A percentile compares a stretch with the other conserved stretches of the same genome.
These are phyloP conservation scores for Thalpophila matura DNA, from an alignment of 2,888 invertebrate species.

Conservation along the genomic window DNA sequence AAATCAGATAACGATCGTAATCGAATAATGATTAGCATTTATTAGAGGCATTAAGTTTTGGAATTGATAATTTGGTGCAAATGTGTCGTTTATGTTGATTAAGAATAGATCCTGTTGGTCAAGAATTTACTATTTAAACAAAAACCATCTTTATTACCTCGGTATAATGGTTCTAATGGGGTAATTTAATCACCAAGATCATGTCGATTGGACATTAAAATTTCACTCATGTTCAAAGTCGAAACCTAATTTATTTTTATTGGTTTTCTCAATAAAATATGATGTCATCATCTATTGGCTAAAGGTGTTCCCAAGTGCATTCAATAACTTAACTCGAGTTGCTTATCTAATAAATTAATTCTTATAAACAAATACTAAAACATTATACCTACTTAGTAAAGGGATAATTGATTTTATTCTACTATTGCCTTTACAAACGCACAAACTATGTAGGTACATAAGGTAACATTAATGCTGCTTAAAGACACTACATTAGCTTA, in stretches of 20 bases:
- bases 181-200: slow-evolving; percentile 22
- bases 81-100: slow-evolving; percentile 62
- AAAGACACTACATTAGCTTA: too few relatives aligned
- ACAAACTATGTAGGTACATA: too few relatives aligned
- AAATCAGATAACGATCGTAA: slow-evolving; percentile 51
- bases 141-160: slow-evolving; percentile 35
- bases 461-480: too few relatives aligned
- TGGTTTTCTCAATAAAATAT: slow-evolving; percentile 42
- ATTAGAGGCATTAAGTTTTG: slow-evolving; percentile 53
- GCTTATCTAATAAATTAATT: slow-evolving; percentile 18
- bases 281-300: slow-evolving; percentile 23
- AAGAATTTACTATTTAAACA: slow-evolving; percentile 34
- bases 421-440: too few relatives aligned
- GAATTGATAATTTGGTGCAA: slow-evolving; percentile 52
- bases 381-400: slow-evolving; percentile 19
- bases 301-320: slow-evolving; percentile 21
- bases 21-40: slow-evolving; percentile 64
- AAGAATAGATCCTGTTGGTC: slow-evolving; percentile 46
- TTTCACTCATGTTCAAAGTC: slow-evolving; percentile 20
- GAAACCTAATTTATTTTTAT: slow-evolving; percentile 43
- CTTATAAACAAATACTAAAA: slow-evolving; percentile 8
- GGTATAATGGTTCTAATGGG: slow-evolving; percentile 19
- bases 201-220: slow-evolving; percentile 13
- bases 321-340: slow-evolving; percentile 4
- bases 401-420: too few relatives aligned